These are phyloP conservation scores for Myathropa florea DNA, from an alignment of 2,888 invertebrate species.

Conservation along the genomic window DNA sequence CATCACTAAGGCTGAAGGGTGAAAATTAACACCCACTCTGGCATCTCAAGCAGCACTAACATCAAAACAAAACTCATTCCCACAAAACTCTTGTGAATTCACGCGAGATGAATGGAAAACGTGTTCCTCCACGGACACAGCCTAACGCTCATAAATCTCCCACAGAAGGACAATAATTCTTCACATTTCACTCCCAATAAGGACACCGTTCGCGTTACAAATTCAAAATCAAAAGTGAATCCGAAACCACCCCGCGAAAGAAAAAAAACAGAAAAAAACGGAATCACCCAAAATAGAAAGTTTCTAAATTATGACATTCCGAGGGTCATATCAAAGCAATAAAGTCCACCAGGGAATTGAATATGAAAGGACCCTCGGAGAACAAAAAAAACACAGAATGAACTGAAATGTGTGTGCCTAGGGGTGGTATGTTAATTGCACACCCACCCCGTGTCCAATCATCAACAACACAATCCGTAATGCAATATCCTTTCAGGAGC, in stretches of 20 bases:
- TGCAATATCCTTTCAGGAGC: slow-evolving; percentile 63
- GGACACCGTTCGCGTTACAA: slow-evolving; percentile 21
- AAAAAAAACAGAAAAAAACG: slow-evolving; percentile 21
- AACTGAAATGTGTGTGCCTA: slow-evolving; percentile 27
- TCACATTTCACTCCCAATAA: slow-evolving; percentile 56
- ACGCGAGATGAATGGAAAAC: background rate
- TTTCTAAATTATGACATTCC: slow-evolving; percentile 63
- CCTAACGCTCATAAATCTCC: slow-evolving; percentile 47
- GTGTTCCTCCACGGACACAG: slow-evolving; percentile 25
- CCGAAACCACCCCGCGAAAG: slow-evolving; percentile 27
- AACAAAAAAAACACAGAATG: background rate
- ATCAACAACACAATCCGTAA: slow-evolving; percentile 49
- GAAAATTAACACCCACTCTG: background rate
- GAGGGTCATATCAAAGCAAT: slow-evolving; percentile 68
- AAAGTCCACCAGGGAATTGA: slow-evolving; percentile 65
- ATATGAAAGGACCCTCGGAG: slow-evolving; percentile 18
- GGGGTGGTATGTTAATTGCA: slow-evolving; percentile 64
- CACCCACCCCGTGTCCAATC: slow-evolving; percentile 67
- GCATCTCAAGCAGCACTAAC: background rate
- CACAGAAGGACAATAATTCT: slow-evolving; percentile 60
- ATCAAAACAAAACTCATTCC: background rate
- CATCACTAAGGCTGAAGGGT: background rate
- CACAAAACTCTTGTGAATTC: background rate
- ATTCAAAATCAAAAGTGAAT: slow-evolving; percentile 53
- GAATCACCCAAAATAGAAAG: slow-evolving; percentile 48